These are phyloP conservation scores for Motacilla alba DNA, from an alignment of 2,113 vertebrate species.

Conservation along the genomic window DNA sequence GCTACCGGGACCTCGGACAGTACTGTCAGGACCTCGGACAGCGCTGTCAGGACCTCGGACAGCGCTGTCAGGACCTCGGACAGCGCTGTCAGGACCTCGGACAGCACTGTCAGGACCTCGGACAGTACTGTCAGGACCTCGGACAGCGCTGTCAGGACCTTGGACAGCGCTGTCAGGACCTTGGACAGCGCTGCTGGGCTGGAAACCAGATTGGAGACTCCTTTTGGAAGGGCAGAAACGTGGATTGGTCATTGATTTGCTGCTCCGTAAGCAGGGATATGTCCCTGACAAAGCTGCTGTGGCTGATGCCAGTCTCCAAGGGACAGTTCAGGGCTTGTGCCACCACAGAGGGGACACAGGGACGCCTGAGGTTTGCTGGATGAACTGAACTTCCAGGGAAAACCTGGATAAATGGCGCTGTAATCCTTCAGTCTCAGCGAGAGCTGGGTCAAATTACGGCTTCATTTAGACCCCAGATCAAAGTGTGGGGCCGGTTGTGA, in stretches of 20 bases:
- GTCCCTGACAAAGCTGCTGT: neutral
- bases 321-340: neutral
- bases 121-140: accelerated
- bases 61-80: accelerated
- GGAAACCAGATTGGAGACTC: neutral
- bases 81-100: accelerated
- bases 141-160: accelerated
- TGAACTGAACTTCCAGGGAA: neutral
- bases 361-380: neutral
- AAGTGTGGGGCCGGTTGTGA: neutral
- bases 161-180: accelerated
- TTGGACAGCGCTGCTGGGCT: accelerated
- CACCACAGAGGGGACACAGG: accelerated
- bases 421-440: neutral
- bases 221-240: neutral
- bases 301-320: accelerated
- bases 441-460: neutral
- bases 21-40: accelerated
- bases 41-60: accelerated
- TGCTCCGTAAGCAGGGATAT: neutral
- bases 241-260: neutral
- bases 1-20: accelerated
- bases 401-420: neutral
- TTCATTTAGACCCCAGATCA: neutral
- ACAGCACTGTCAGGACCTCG: accelerated